phyloP scores from a whole-genome alignment of 1,140 invertebrate species.

The Chlorops oryzae region DNA sequence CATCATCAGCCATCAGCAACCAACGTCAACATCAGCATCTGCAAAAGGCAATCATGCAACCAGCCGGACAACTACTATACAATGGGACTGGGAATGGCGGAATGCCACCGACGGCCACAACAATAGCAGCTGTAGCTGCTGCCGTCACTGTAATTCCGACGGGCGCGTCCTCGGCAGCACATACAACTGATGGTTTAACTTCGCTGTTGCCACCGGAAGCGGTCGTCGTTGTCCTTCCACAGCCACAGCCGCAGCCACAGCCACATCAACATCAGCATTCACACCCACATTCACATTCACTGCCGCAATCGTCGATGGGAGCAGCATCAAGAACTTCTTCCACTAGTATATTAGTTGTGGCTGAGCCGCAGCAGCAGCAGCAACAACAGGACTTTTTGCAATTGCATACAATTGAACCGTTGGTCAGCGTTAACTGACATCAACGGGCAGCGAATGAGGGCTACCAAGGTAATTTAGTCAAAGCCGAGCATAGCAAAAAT shows the following conservation, averaged over 20 bases:
- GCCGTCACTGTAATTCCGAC: constrained; percentile 41
- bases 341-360: background rate
- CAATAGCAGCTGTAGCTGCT: constrained; percentile 35
- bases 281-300: constrained; percentile 5
- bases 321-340: constrained; percentile 7
- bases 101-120: constrained; percentile 20
- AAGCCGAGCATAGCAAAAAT: too few species aligned
- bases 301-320: background rate
- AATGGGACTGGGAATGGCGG: constrained; percentile 32
- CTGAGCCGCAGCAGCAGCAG: constrained; percentile 28
- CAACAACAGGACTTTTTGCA: constrained; percentile 36
- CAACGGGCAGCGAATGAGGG: too few species aligned
- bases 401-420: constrained; percentile 34
- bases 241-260: constrained; percentile 28
- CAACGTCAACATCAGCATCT: constrained; percentile 2
- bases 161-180: constrained; percentile 30
- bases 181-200: background rate
- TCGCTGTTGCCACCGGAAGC: constrained; percentile 29
- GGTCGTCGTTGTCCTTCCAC: constrained; percentile 40
- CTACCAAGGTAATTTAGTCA: too few species aligned
- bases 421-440: constrained; percentile 47
- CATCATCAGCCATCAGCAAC: background rate
- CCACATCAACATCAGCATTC: constrained; percentile 26
- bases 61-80: constrained; percentile 11
- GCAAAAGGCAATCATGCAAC: background rate